phyloP scores from a whole-genome alignment of 2,888 invertebrate species.

The Notodonta dromedarius region DNA sequence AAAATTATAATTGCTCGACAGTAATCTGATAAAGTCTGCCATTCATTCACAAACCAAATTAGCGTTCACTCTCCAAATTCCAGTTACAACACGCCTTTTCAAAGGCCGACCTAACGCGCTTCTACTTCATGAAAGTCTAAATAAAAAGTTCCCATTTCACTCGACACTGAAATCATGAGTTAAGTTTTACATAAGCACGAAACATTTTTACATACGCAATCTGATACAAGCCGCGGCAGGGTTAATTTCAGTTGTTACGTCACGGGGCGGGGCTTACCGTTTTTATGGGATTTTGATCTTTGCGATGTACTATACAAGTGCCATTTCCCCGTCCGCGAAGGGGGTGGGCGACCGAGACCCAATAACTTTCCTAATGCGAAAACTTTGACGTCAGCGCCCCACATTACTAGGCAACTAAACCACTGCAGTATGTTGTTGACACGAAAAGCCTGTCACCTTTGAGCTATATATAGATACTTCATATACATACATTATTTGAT shows the following conservation, averaged over 20 bases:
- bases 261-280: slow-evolving; percentile 41
- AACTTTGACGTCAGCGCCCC: slow-evolving; percentile 68
- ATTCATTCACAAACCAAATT: neutral
- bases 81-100: neutral
- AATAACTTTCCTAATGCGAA: slow-evolving; percentile 22
- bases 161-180: slow-evolving; percentile 15
- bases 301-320: slow-evolving; percentile 38
- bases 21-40: neutral
- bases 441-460: too few relatives aligned
- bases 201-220: slow-evolving; percentile 29
- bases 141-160: slow-evolving; percentile 3
- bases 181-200: slow-evolving; percentile 3
- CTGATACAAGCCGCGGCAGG: slow-evolving; percentile 36
- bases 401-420: slow-evolving; percentile 46
- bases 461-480: too few relatives aligned
- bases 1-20: neutral
- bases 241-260: slow-evolving; percentile 56
- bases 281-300: slow-evolving; percentile 52
- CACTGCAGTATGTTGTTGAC: slow-evolving; percentile 29
- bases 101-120: neutral
- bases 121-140: neutral
- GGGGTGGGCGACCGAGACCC: slow-evolving; percentile 4
- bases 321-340: slow-evolving; percentile 40
- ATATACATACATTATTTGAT: too few relatives aligned
- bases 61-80: too few relatives aligned